phyloP scores from a whole-genome alignment of 1,140 invertebrate species.

The Eciton burchellii region DNA sequence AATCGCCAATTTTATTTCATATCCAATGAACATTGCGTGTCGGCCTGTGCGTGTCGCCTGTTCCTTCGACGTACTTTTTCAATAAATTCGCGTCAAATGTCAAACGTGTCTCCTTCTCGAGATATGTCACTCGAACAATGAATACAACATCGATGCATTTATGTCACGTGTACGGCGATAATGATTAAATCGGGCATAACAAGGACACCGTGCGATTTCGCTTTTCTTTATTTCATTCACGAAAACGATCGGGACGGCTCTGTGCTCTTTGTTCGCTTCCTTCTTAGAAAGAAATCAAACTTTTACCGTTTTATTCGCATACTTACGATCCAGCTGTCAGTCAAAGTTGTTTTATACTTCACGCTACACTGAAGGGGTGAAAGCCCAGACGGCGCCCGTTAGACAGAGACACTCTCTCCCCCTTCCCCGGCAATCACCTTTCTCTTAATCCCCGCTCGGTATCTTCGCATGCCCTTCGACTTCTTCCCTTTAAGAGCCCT shows the following conservation, averaged over 20 bases:
- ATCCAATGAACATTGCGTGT: too few relatives aligned
- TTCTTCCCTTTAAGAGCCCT: slow-evolving; percentile 17
- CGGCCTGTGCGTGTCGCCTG: not conserved
- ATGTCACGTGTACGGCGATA: not conserved
- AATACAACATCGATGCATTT: slow-evolving; percentile 15
- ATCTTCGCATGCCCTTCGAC: slow-evolving; percentile 29
- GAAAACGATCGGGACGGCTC: not conserved
- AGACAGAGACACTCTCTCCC: slow-evolving; percentile 26
- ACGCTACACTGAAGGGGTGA: slow-evolving; percentile 33
- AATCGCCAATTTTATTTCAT: too few relatives aligned
- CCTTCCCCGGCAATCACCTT: slow-evolving; percentile 55
- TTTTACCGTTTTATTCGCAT: slow-evolving; percentile 4
- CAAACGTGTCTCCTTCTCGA: too few relatives aligned
- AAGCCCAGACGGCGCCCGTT: slow-evolving; percentile 66
- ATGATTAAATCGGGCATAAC: too few relatives aligned
- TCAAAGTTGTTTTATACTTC: slow-evolving; percentile 45
- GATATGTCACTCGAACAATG: too few relatives aligned
- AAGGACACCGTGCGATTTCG: not conserved
- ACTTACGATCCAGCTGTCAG: slow-evolving; percentile 11
- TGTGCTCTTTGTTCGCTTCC: slow-evolving; percentile 38
- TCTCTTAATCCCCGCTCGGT: slow-evolving; percentile 47
- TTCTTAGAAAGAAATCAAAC: slow-evolving; percentile 49
- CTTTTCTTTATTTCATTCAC: not conserved
- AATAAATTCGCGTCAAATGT: too few relatives aligned
- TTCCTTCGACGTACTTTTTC: too few relatives aligned